Evolutionary conservation across 2,797 vertebrate genomes (phyloP), one percentile per base, ranked within the genome.

Genomic region (Liparis tanakae): DNA sequence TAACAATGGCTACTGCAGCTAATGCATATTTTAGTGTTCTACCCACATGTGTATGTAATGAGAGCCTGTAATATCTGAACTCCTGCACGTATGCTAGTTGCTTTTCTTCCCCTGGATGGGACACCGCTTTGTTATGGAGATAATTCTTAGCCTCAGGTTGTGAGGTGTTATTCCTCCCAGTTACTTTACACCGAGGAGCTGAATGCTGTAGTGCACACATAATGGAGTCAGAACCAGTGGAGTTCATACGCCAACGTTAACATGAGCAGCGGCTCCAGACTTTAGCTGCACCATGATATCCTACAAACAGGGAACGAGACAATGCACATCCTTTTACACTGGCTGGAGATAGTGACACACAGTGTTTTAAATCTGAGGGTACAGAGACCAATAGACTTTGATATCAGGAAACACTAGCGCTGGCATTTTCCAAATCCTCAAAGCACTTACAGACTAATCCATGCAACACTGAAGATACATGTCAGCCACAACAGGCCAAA

Each of bases 401-500:
- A 44, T 60, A 70, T 30, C 61, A 18, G 46, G 58, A 70, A 72
- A 67, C 62, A 77, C 18, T 37, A 41, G 50, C 59, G 60, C 41
- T 66, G 51, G 37, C 71, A 63, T 79, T 81, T 74, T 85, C 41
- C 51, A 86, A 85, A 83, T 85, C 65, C 71, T 84, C 70, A 68
- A 82, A 80, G 78, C 72, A 79, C 70, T 34, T 51, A 17, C 74
- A 72, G 53, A 66, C 62, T 79, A 83, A 83, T 86, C 72, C 79
- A 53, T 44, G 46, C 34, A 59, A 67, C 70, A 72, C 46, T 65
- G 66, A 74, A 54, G 72, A 75, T 70, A 76, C 67, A 61, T 68
- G 66, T 76, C 79, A 74, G 54, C 61, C 76, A 72, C 72, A 79
- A 60, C 48, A 74, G 53, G 39, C 18, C 7, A 56, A 78, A 74